These are phyloP conservation scores for Nematostella vectensis DNA, from an alignment of 92 coral and sea anemone genomes.

Conservation along the genomic window DNA sequence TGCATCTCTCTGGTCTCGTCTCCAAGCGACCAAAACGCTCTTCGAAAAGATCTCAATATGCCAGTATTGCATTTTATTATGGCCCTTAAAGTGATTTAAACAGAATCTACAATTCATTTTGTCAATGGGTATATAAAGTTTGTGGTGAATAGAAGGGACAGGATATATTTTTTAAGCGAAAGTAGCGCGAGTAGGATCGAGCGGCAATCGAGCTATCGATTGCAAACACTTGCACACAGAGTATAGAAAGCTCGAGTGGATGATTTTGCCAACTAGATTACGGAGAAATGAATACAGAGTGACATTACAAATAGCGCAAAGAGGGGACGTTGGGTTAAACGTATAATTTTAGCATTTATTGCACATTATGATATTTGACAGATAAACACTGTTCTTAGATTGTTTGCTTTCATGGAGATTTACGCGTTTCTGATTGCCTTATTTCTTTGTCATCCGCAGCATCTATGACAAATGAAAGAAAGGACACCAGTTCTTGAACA, in stretches of 20 bases:
- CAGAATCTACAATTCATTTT: conserved; percentile 30
- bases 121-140: background rate
- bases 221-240: background rate
- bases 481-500: conserved; percentile 2
- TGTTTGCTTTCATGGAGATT: background rate
- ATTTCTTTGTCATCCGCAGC: conserved; percentile 3
- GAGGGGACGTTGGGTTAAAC: conserved; percentile 39
- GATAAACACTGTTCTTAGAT: conserved; percentile 30
- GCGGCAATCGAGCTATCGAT: background rate
- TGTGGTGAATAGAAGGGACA: background rate
- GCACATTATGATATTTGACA: conserved; percentile 38
- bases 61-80: conserved; percentile 31
- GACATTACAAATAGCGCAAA: conserved; percentile 26
- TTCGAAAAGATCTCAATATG: conserved; percentile 67
- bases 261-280: conserved; percentile 34
- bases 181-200: no score
- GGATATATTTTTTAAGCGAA: background rate
- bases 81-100: conserved; percentile 51
- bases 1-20: conserved; percentile 31
- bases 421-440: background rate
- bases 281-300: conserved; percentile 26
- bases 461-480: conserved; percentile 7
- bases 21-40: conserved; percentile 79
- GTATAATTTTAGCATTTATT: conserved; percentile 51
- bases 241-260: conserved; percentile 8